These are phyloP conservation scores for Listrodromus nycthemerus DNA, from an alignment of 2,888 invertebrate species.

Conservation along the genomic window DNA sequence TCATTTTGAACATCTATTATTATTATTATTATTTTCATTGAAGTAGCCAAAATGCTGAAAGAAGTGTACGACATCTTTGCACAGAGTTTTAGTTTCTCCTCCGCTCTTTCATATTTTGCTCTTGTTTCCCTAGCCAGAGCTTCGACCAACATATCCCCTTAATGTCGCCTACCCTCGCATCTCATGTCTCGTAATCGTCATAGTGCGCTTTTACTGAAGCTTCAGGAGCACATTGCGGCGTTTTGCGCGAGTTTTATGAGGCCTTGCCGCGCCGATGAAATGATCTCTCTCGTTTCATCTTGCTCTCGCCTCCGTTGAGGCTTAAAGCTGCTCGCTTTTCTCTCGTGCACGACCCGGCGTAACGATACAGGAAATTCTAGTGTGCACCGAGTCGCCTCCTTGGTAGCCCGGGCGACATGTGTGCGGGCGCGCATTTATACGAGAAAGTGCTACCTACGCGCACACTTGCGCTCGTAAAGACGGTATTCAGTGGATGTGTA, in stretches of 20 bases:
- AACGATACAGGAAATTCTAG: conserved; percentile 54
- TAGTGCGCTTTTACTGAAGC: conserved; percentile 48
- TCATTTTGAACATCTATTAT: neutral
- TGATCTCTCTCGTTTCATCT: conserved; percentile 48
- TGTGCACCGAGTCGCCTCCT: conserved; percentile 50
- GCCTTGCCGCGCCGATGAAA: conserved; percentile 57
- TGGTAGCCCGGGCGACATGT: conserved; percentile 23
- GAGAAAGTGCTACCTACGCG: neutral
- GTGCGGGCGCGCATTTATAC: conserved; percentile 13
- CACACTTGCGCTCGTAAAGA: conserved; percentile 2
- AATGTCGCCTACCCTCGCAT: conserved; percentile 33
- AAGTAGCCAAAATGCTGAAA: neutral
- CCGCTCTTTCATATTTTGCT: neutral
- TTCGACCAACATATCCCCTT: conserved; percentile 21
- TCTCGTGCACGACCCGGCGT: conserved; percentile 15
- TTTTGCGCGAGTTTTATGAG: conserved; percentile 63
- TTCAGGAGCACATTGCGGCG: conserved; percentile 32
- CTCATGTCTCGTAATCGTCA: conserved; percentile 55
- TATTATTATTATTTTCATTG: neutral
- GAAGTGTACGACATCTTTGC: neutral
- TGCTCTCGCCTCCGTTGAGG: neutral
- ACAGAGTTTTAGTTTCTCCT: neutral
- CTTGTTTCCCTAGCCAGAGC: neutral
- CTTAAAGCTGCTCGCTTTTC: conserved; percentile 1
- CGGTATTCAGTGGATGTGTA: neutral